phyloP scores from a whole-genome alignment of 2,113 vertebrate genomes.

The Aphelocoma coerulescens region DNA sequence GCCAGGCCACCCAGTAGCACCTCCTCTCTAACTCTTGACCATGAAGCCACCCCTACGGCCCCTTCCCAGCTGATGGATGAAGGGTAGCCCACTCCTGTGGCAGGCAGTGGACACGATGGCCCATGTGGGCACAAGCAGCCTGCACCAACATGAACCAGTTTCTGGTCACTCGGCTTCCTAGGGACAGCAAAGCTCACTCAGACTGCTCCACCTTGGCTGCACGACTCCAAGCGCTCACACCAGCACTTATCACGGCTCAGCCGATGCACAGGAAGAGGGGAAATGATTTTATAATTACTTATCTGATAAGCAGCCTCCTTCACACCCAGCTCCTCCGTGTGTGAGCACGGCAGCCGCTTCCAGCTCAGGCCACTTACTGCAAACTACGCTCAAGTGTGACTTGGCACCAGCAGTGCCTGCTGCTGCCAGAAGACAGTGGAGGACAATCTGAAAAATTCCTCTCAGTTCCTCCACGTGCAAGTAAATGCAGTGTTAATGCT shows the following conservation, averaged over 20 bases:
- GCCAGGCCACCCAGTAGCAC: not conserved
- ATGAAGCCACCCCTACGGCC: not conserved
- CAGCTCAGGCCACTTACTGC: not conserved
- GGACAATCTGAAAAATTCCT: not conserved
- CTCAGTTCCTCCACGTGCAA: not conserved
- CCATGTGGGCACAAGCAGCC: accelerated
- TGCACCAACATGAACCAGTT: not conserved
- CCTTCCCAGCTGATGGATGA: not conserved
- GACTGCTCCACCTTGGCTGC: not conserved
- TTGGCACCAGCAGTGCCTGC: not conserved
- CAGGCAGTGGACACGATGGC: accelerated
- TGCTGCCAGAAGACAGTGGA: not conserved
- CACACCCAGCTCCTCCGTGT: not conserved
- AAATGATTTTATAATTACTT: constrained; percentile 24
- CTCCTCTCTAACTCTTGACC: not conserved
- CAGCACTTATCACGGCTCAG: not conserved
- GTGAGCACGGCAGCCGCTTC: not conserved
- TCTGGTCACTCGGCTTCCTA: accelerated
- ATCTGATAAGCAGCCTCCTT: constrained; percentile 21
- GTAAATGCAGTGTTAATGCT: not conserved
- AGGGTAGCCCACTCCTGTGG: not conserved
- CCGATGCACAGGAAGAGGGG: not conserved
- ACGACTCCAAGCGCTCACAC: accelerated
- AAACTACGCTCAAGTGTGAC: not conserved
- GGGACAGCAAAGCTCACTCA: not conserved